A percentile compares a stretch with the other conserved stretches of the same genome.
Conservation (phyloP, 2,113 vertebrate species). For the Apistogramma diplotaenia region DNA sequence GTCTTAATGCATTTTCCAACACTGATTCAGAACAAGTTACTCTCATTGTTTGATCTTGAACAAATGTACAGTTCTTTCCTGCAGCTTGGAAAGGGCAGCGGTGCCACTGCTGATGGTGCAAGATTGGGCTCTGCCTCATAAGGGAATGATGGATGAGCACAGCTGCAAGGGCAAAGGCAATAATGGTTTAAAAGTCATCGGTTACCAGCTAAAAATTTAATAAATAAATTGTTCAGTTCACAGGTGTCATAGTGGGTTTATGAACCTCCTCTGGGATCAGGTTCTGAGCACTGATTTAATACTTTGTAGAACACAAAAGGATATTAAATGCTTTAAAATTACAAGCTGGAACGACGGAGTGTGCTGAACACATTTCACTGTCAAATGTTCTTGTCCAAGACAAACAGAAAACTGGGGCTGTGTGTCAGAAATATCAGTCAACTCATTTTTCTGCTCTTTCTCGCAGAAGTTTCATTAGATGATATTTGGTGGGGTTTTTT, state of each 20-base stretch:
- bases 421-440: background rate
- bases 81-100: conserved; percentile 8
- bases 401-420: background rate
- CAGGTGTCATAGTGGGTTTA: background rate
- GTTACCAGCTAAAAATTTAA: conserved; percentile 4
- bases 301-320: background rate
- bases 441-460: too few species aligned
- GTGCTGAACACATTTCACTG: background rate
- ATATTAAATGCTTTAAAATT: background rate
- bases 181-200: conserved; percentile 24
- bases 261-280: background rate
- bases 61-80: background rate
- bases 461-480: too few species aligned
- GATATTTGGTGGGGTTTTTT: too few species aligned
- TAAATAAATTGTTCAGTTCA: background rate
- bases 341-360: background rate
- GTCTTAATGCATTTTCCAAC: background rate
- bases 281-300: background rate
- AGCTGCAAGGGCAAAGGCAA: conserved; percentile 1
- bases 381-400: background rate
- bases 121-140: background rate
- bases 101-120: conserved; percentile 9
- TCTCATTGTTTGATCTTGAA: background rate
- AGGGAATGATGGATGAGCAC: conserved; percentile 25
- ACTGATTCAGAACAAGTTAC: background rate